phyloP scores from a whole-genome alignment of 1,140 invertebrate genomes.

The Helicoverpa armigera region DNA sequence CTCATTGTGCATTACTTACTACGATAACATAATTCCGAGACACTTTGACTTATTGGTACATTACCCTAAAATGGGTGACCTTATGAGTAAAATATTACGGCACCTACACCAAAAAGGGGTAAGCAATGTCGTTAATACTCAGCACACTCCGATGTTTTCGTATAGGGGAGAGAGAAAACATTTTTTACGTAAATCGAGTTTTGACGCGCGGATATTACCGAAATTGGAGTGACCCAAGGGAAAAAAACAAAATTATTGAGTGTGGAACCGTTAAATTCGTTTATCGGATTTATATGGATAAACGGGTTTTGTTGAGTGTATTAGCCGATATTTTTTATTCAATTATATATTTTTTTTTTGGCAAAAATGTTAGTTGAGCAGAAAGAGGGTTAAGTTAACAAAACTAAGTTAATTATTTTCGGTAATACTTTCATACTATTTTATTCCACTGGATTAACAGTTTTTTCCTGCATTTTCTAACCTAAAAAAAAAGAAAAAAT shows the following conservation, averaged over 20 bases:
- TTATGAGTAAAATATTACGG: constrained; percentile 25
- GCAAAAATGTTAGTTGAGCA: not conserved
- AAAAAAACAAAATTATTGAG: constrained; percentile 75
- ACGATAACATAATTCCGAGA: not conserved
- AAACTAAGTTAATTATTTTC: not conserved
- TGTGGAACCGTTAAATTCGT: constrained; percentile 70
- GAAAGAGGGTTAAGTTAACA: constrained; percentile 1
- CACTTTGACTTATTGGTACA: too few relatives aligned
- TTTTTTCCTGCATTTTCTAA: too few relatives aligned
- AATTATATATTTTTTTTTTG: constrained; percentile 40
- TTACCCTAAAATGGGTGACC: not conserved
- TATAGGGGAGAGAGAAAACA: constrained; percentile 59
- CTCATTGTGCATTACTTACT: not conserved
- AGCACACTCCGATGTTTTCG: constrained; percentile 67
- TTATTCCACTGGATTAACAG: too few relatives aligned
- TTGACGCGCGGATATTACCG: constrained; percentile 73
- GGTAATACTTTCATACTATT: not conserved
- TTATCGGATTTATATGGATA: constrained; percentile 71
- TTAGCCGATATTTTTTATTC: constrained; percentile 51
- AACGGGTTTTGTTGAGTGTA: constrained; percentile 62
- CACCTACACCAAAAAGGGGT: constrained; percentile 57
- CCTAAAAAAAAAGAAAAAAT: not conserved
- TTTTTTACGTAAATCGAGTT: constrained; percentile 83
- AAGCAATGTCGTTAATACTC: constrained; percentile 76
- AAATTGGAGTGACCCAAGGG: constrained; percentile 78